phyloP scores from a whole-genome alignment of 2,888 invertebrate genomes.

The Maniola hyperantus region DNA sequence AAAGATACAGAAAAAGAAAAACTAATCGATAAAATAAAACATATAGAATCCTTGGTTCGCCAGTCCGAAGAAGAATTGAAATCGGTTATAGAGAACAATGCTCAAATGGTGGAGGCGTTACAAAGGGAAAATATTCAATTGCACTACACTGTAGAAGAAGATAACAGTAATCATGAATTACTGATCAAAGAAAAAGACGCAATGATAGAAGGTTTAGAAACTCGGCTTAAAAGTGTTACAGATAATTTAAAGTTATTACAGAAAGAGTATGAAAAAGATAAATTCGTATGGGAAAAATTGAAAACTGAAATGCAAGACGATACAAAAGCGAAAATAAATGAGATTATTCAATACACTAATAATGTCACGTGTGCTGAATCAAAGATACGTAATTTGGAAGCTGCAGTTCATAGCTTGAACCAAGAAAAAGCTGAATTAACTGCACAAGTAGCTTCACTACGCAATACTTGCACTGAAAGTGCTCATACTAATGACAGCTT shows the following conservation, averaged over 20 bases:
- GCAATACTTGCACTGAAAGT: conserved; percentile 35
- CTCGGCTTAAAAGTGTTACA: conserved; percentile 46
- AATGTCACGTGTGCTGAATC: conserved; percentile 35
- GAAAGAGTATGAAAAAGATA: conserved; percentile 50
- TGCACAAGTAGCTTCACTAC: conserved; percentile 28
- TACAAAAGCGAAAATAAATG: conserved; percentile 46
- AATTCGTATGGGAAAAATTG: conserved; percentile 48
- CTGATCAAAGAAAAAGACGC: conserved; percentile 55
- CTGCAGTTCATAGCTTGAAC: conserved; percentile 29
- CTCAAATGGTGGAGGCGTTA: conserved; percentile 47
- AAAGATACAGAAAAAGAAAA: conserved; percentile 45
- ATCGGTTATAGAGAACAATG: conserved; percentile 45
- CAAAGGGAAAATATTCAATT: conserved; percentile 57
- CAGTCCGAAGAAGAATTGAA: conserved; percentile 49
- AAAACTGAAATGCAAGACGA: conserved; percentile 47
- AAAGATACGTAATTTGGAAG: conserved; percentile 36
- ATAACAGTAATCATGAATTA: conserved; percentile 54
- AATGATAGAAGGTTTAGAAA: conserved; percentile 53
- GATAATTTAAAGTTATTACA: conserved; percentile 47
- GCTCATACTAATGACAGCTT: conserved; percentile 33
- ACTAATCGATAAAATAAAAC: conserved; percentile 41
- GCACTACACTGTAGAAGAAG: conserved; percentile 54
- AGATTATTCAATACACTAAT: conserved; percentile 43
- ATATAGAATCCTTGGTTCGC: conserved; percentile 44
- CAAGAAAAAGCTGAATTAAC: conserved; percentile 30